Base-by-base conservation (phyloP, 2,888 invertebrate species). In the Calameuta idolon region DNA sequence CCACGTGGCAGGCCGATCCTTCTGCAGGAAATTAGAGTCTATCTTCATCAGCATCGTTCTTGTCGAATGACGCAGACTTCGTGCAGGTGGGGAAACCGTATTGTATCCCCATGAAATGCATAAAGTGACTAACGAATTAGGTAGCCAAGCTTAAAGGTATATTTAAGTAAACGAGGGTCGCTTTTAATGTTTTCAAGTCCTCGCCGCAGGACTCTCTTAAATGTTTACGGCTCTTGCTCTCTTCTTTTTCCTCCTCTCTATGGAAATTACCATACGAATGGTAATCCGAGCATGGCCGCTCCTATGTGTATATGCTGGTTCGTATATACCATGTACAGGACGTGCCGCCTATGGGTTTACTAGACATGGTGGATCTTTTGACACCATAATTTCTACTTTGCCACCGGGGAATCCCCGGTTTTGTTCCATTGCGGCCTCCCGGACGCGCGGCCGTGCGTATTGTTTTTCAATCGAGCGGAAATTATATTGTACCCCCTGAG, bases 231-330 rank as follows among this genome's bases (percentile, higher is more conserved):
- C 23, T 40, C 40, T 40, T 40, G 40, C 55, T 55, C 55, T 23
- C 23, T 55, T 55, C 55, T 9, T 55, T 15, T 55, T 55, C 2
- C 1, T 55, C 23, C 23, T 15, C 23, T 55, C 55, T 23, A 55
- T 23, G 31, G 31, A 71, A 71, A 71, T 71, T 71, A 71, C 31
- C 71, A 71, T 71, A 71, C 31, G 71, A 71, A 71, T 71, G 71
- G 34, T 71, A 71, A 71, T 71, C 33, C 34, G 23, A 55, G 55
- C 55, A 23, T 55, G 55, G 23, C 55, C 23, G 9, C 55, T 34
- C 12, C 71, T 12, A 71, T 71, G 15, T 23, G 71, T 71, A 71
- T 31, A 33, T 9, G 33, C 71, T 31, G 33, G 33, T 34, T 33
- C 69, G 5, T 23, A 23, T 40, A 55, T 23, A 23, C 40, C 40